Base-by-base conservation (phyloP, 2,113 vertebrate genomes). In the Okapia johnstoni region DNA sequence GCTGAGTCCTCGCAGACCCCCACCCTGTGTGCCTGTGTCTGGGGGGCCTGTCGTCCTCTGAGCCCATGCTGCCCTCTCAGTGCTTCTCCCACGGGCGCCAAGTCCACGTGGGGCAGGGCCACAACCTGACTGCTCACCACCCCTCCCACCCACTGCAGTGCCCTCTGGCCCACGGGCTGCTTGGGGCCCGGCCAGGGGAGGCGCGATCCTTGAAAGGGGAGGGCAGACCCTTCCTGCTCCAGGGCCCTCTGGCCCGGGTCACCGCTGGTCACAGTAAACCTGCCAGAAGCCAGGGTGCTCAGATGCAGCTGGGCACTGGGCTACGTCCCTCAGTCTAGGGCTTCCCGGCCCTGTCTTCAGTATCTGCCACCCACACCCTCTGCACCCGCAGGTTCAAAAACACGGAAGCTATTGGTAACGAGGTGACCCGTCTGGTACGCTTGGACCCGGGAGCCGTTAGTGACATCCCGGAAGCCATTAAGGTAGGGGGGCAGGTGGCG, bases 381-480 rank as follows among this genome's bases (percentile, higher is more conserved):
- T 88, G 55, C 36, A 80, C 89, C 73, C 81, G 17, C 95, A 99
- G 99, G 96, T 99, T 99, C 98, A 99, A 99, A 98, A 99, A 99
- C 98, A 99, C 99, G 14, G 99, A 99, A 97, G 99, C 99, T 36
- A 99, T 99, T 36, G 99, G 99, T 85, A 99, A 99, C 8, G 99
- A 99, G 98, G 99, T 99, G 98, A 99, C 99, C 2, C 99, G 99
- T 25, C 99, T 99, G 12, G 99, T 99, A 94, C 99, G 99, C 36
- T 96, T 99, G 99, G 99, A 99, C 98, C 99, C 99, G 0, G 99
- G 99, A 98, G 99, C 99, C 9, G 99, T 99, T 88, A 99, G 99
- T 96, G 99, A 99, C 1, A 98, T 99, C 93, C 99, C 99, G 12
- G 99, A 99, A 98, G 99, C 99, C 1, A 99, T 99, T 97, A 99